These are phyloP conservation scores for Drosophila subsilvestris DNA, from an alignment of 2,888 invertebrate genomes.

Conservation along the genomic window DNA sequence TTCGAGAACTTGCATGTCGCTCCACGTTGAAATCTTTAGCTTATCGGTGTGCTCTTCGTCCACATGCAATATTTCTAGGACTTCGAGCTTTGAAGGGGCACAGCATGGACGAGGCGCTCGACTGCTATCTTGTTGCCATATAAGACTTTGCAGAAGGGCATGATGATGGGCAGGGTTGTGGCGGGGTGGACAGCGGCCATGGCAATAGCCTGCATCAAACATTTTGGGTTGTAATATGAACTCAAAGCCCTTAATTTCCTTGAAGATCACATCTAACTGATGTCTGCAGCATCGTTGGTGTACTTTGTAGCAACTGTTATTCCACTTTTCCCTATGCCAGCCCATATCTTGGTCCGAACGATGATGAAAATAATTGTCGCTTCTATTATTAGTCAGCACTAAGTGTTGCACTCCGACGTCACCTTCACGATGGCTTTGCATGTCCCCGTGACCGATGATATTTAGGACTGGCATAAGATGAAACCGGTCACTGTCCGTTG, in stretches of 20 bases:
- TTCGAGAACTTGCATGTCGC: constrained; percentile 89
- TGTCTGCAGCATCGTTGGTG: constrained; percentile 88
- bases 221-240: constrained; percentile 88
- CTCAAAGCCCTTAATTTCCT: constrained; percentile 87
- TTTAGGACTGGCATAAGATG: constrained; percentile 81
- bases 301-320: constrained; percentile 85
- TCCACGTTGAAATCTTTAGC: constrained; percentile 88
- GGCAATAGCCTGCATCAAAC: constrained; percentile 90
- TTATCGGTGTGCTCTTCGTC: constrained; percentile 87
- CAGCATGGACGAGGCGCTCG: constrained; percentile 87
- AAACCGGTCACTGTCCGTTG: constrained; percentile 37
- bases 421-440: constrained; percentile 55
- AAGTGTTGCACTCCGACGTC: constrained; percentile 13
- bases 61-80: constrained; percentile 88
- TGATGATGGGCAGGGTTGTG: constrained; percentile 90
- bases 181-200: constrained; percentile 88
- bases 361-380: constrained; percentile 54
- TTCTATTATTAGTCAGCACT: constrained; percentile 42
- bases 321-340: constrained; percentile 51
- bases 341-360: constrained; percentile 15
- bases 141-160: constrained; percentile 88
- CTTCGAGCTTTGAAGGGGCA: constrained; percentile 88
- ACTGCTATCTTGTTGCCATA: constrained; percentile 87
- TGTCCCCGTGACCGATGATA: constrained; percentile 76
- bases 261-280: constrained; percentile 88